These are phyloP conservation scores for Phainopepla nitens DNA, from an alignment of 2,113 vertebrate genomes.

Conservation along the genomic window DNA sequence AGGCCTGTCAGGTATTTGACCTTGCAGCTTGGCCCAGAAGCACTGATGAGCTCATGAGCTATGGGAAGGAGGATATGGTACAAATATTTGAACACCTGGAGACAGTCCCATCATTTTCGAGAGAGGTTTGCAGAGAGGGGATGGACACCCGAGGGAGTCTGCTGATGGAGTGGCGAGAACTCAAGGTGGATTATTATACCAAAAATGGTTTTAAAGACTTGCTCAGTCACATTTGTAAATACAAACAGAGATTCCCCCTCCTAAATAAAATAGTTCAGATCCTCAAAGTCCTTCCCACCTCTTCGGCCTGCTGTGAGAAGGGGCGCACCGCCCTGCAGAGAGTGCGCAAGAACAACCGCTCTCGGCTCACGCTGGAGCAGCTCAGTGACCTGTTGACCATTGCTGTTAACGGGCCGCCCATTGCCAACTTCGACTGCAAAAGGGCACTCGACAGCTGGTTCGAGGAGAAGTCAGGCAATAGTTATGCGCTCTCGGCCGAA, in stretches of 20 bases:
- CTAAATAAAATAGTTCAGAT: slow-evolving; percentile 87
- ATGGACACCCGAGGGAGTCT: slow-evolving; percentile 78
- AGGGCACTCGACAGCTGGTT: slow-evolving; percentile 94
- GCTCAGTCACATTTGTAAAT: slow-evolving; percentile 85
- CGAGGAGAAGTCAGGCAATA: slow-evolving; percentile 92
- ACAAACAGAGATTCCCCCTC: slow-evolving; percentile 89
- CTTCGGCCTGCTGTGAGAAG: slow-evolving; percentile 88
- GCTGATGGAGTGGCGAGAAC: slow-evolving; percentile 89
- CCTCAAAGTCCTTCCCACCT: slow-evolving; percentile 88
- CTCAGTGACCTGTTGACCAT: slow-evolving; percentile 88
- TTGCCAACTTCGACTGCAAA: slow-evolving; percentile 89
- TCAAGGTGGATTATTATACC: slow-evolving; percentile 91
- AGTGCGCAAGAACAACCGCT: slow-evolving; percentile 86
- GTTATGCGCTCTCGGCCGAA: slow-evolving; percentile 82
- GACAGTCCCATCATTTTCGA: slow-evolving; percentile 75
- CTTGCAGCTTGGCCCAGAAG: slow-evolving; percentile 85
- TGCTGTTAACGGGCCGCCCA: slow-evolving; percentile 87
- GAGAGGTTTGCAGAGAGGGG: slow-evolving; percentile 76
- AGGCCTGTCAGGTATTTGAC: slow-evolving; percentile 91
- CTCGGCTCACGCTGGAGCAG: slow-evolving; percentile 88
- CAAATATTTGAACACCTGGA: slow-evolving; percentile 88
- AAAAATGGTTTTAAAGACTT: slow-evolving; percentile 91
- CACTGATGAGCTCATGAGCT: slow-evolving; percentile 84
- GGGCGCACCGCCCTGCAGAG: slow-evolving; percentile 85
- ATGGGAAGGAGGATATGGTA: slow-evolving; percentile 90